Conservation (phyloP, 2,888 invertebrate genomes). For the Ectobius pallidus region DNA sequence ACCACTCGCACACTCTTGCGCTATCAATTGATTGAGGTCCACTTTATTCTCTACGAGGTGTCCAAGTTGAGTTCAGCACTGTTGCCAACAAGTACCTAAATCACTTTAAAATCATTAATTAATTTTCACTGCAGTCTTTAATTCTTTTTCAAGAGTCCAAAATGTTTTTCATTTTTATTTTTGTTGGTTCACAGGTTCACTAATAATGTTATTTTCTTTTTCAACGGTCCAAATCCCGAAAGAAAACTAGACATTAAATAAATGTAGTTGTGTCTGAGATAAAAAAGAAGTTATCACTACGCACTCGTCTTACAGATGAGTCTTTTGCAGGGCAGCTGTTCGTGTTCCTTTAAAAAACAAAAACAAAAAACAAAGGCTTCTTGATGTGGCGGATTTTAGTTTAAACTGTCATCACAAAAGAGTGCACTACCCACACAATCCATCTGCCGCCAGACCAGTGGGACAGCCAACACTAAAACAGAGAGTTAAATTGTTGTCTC, state of each 20-base stretch:
- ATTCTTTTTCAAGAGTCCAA: constrained; percentile 37
- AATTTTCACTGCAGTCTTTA: constrained; percentile 39
- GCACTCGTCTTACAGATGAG: constrained; percentile 17
- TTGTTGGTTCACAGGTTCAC: constrained; percentile 21
- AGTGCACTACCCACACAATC: constrained; percentile 25
- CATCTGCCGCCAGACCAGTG: constrained; percentile 30
- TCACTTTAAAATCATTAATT: constrained; percentile 24
- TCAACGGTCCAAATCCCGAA: constrained; percentile 33
- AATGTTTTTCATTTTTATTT: constrained; percentile 28
- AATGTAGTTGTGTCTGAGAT: constrained; percentile 32
- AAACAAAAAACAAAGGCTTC: constrained; percentile 23
- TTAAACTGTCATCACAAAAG: constrained; percentile 25
- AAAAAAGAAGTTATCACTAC: constrained; percentile 35
- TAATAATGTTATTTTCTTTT: constrained; percentile 33
- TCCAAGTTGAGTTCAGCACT: constrained; percentile 31
- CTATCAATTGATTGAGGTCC: constrained; percentile 43
- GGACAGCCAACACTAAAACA: constrained; percentile 29
- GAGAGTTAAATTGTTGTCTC: constrained; percentile 5
- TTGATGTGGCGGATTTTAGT: constrained; percentile 20
- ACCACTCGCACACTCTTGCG: constrained; percentile 36
- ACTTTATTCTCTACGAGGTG: constrained; percentile 38
- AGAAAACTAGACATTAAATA: constrained; percentile 36
- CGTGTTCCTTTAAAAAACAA: constrained; percentile 17
- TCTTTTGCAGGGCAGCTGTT: constrained; percentile 17
- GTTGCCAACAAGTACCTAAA: constrained; percentile 19